Evolutionary conservation across 2,888 invertebrate genomes (phyloP).

Genomic region (Caenorhabditis uteleia): DNA sequence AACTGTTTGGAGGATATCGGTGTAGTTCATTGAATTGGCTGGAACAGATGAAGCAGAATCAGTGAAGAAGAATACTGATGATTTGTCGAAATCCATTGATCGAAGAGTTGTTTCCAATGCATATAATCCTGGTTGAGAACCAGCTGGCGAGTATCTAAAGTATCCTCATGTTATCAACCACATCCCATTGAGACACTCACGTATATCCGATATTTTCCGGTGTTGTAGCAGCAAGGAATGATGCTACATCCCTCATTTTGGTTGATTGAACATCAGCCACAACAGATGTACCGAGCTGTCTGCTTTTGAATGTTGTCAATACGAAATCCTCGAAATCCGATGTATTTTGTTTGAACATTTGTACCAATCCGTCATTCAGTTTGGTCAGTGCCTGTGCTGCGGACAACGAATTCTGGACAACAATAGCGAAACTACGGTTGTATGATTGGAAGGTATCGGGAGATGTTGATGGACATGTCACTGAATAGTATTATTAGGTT

Average conservation of each 20-base stretch:
- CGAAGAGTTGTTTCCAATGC: slow-evolving; percentile 34
- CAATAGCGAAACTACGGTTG: slow-evolving; percentile 38
- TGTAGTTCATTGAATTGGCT: slow-evolving; percentile 12
- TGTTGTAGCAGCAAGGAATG: slow-evolving; percentile 28
- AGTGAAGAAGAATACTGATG: slow-evolving; percentile 45
- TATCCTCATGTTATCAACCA: not conserved
- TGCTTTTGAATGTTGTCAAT: slow-evolving; percentile 37
- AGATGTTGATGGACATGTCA: slow-evolving; percentile 25
- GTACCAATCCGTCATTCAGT: slow-evolving; percentile 22
- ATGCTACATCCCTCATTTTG: slow-evolving; percentile 10
- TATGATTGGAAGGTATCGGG: slow-evolving; percentile 29
- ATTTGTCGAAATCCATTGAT: slow-evolving; percentile 42
- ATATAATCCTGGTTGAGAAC: slow-evolving; percentile 28
- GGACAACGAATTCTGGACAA: slow-evolving; percentile 38
- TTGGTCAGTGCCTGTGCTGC: slow-evolving; percentile 15
- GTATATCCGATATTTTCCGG: slow-evolving; percentile 28
- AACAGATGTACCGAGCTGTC: not conserved
- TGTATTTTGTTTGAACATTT: slow-evolving; percentile 20
- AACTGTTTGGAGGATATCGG: slow-evolving; percentile 28
- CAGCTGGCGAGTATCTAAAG: slow-evolving; percentile 25
- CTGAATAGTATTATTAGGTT: slow-evolving; percentile 13
- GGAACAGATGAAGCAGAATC: slow-evolving; percentile 16
- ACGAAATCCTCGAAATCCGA: slow-evolving; percentile 39
- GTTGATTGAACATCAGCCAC: slow-evolving; percentile 14
- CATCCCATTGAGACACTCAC: not conserved